Percentiles rank a stretch among this genome's conserved stretches.
Evolutionary conservation across 1,140 invertebrate species (phyloP).

Genomic region (Antheraea mylitta): DNA sequence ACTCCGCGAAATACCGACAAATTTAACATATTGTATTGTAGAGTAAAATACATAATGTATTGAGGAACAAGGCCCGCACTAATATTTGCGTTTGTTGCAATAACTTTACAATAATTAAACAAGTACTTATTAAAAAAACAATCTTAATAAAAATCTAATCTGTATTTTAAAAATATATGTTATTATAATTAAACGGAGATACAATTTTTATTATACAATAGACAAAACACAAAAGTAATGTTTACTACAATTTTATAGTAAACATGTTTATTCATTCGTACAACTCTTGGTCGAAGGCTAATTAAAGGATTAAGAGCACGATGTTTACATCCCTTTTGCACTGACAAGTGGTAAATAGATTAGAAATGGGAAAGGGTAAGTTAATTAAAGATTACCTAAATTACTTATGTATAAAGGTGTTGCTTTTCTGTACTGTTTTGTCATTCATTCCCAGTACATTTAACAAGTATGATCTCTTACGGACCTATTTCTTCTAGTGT

Average conservation of each 20-base stretch:
- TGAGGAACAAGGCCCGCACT: no score
- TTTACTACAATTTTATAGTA: not conserved
- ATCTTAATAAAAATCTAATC: no score
- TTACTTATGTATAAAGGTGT: slow-evolving; percentile 11
- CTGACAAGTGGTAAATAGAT: slow-evolving; percentile 5
- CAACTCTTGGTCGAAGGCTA: not conserved
- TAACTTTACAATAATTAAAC: no score
- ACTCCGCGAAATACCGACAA: no score
- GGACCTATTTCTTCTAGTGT: not conserved
- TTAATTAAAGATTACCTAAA: slow-evolving; percentile 6
- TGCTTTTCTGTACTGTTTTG: not conserved
- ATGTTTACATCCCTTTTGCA: slow-evolving; percentile 12
- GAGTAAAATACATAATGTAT: no score
- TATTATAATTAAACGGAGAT: no score
- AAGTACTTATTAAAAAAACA: no score
- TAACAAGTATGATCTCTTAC: slow-evolving; percentile 10
- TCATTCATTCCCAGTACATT: slow-evolving; percentile 18
- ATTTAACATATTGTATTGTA: no score
- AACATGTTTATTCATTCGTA: slow-evolving; percentile 14
- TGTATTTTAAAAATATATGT: no score
- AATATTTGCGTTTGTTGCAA: no score
- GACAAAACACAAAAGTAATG: not conserved
- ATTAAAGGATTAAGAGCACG: slow-evolving; percentile 15
- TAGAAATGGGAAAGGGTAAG: slow-evolving; percentile 14
- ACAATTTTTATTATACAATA: no score